Percentiles rank a stretch among this genome's conserved stretches.
Evolutionary conservation across 1,140 invertebrate genomes (phyloP).

Genomic region (Hycleus cichorii): DNA sequence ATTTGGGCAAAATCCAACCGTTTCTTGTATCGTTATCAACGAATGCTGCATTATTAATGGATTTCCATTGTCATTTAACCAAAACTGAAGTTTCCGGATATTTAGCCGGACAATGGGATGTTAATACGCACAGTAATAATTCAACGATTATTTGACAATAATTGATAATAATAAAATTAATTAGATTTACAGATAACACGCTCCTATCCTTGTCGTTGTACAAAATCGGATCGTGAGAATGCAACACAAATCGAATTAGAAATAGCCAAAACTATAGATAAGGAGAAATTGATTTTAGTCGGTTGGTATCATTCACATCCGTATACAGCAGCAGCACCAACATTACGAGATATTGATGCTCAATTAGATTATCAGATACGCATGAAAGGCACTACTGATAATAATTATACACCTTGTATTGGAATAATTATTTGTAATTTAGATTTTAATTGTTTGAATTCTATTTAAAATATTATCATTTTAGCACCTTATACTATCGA

Average conservation of each 20-base stretch:
- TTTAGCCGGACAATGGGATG: conserved; percentile 89
- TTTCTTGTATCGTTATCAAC: conserved; percentile 84
- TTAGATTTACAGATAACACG: conserved; percentile 77
- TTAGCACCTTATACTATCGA: conserved; percentile 80
- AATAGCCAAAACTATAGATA: conserved; percentile 76
- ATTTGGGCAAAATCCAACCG: conserved; percentile 83
- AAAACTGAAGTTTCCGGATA: conserved; percentile 91
- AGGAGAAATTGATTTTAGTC: conserved; percentile 70
- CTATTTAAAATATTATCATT: conserved; percentile 29
- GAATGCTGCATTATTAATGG: conserved; percentile 80
- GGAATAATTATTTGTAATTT: conserved; percentile 82
- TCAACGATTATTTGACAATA: not conserved
- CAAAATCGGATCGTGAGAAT: conserved; percentile 67
- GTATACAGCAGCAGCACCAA: conserved; percentile 77
- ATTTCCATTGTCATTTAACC: conserved; percentile 90
- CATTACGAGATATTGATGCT: conserved; percentile 81
- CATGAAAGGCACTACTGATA: conserved; percentile 84
- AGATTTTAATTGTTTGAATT: not conserved
- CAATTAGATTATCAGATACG: conserved; percentile 92
- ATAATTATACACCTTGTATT: conserved; percentile 85
- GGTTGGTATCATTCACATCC: conserved; percentile 98
- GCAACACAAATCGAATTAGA: conserved; percentile 67
- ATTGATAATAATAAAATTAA: not conserved
- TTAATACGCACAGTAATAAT: conserved; percentile 82
- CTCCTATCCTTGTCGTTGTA: conserved; percentile 81